phyloP scores from a whole-genome alignment of 2,888 invertebrate genomes.

The Dolichomitus sp. region DNA sequence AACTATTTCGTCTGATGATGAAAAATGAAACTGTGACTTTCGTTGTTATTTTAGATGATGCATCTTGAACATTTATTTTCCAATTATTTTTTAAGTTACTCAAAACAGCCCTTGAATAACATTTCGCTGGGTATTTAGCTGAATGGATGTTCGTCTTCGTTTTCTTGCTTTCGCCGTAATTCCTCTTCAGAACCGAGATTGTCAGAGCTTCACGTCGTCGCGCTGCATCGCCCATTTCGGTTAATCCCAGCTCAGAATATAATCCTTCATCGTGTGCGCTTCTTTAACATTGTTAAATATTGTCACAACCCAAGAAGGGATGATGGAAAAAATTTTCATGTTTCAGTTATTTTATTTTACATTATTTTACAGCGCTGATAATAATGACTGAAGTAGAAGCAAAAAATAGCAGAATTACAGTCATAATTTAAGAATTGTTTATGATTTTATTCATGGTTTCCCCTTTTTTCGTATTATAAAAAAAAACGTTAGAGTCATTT shows the following conservation, averaged over 20 bases:
- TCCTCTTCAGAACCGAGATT: neutral
- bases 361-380: neutral
- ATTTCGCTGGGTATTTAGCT: neutral
- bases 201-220: neutral
- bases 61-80: neutral
- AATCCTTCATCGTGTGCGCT: neutral
- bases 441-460: too few relatives aligned
- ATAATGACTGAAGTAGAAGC: too few relatives aligned
- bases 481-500: too few relatives aligned
- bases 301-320: neutral
- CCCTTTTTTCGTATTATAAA: too few relatives aligned
- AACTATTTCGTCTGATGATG: too few relatives aligned
- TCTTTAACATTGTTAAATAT: neutral
- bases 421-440: too few relatives aligned
- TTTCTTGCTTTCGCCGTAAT: conserved; percentile 1
- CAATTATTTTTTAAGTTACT: neutral
- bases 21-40: neutral
- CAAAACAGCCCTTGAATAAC: neutral
- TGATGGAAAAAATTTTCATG: neutral
- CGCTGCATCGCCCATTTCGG: neutral
- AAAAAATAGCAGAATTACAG: too few relatives aligned
- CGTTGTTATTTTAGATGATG: neutral
- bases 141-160: neutral
- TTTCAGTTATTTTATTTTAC: neutral
- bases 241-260: conserved; percentile 8